phyloP scores from a whole-genome alignment of 2,113 vertebrate genomes.

The Ancistrus triradiatus region DNA sequence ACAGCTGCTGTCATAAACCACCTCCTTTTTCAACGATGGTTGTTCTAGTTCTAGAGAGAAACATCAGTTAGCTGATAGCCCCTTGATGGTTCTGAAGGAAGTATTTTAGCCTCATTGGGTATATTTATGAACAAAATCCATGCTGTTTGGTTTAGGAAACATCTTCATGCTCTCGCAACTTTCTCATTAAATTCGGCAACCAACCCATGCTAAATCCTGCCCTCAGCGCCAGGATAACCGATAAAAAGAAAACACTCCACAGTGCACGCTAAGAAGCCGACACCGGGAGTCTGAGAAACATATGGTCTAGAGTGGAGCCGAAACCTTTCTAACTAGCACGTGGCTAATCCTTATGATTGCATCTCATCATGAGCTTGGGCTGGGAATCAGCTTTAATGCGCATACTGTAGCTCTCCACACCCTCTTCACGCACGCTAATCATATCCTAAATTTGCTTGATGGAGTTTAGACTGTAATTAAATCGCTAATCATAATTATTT shows the following conservation, averaged over 20 bases:
- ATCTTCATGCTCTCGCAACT: neutral
- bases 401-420: constrained; percentile 25
- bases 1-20: too few species aligned
- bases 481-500: constrained; percentile 69
- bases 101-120: too few species aligned
- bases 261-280: neutral
- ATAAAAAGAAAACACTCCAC: neutral
- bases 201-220: neutral
- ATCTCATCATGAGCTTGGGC: constrained; percentile 29
- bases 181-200: neutral
- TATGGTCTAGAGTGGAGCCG: neutral
- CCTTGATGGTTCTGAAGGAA: too few species aligned
- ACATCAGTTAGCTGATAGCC: too few species aligned
- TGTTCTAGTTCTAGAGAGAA: too few species aligned
- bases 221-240: neutral
- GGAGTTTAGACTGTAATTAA: constrained; percentile 67
- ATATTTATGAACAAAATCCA: too few species aligned
- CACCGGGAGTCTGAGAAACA: neutral
- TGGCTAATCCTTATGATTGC: constrained; percentile 34
- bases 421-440: constrained; percentile 46
- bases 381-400: constrained; percentile 12
- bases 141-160: neutral
- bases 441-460: constrained; percentile 54
- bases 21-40: too few species aligned
- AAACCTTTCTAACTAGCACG: constrained; percentile 14